Evolutionary conservation across 2,113 vertebrate species (phyloP).

Genomic region (Cynoglossus semilaevis): DNA sequence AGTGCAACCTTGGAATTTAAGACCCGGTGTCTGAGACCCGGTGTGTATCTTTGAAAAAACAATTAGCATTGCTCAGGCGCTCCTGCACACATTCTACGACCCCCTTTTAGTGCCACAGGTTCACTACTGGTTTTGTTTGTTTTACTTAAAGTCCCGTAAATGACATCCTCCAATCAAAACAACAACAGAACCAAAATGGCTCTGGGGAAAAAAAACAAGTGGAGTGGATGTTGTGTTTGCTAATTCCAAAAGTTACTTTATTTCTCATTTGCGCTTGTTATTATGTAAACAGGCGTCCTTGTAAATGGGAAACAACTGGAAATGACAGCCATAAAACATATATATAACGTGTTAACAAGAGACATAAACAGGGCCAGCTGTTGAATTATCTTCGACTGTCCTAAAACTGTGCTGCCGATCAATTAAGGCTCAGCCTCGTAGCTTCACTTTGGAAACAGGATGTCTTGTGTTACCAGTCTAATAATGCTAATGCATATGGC

Average conservation of each 20-base stretch:
- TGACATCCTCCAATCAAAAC: slow-evolving; percentile 24
- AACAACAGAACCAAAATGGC: slow-evolving; percentile 30
- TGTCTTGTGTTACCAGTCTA: slow-evolving; percentile 70
- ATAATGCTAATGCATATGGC: slow-evolving; percentile 77
- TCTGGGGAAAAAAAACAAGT: slow-evolving; percentile 7
- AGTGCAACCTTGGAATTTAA: slow-evolving; percentile 72
- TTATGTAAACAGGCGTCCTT: slow-evolving; percentile 48
- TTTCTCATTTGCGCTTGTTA: slow-evolving; percentile 50
- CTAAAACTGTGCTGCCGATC: slow-evolving; percentile 66
- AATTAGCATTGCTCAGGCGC: slow-evolving; percentile 51
- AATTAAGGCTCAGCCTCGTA: slow-evolving; percentile 65
- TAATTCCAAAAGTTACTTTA: slow-evolving; percentile 46
- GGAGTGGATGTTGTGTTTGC: slow-evolving; percentile 26
- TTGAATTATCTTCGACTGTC: slow-evolving; percentile 67
- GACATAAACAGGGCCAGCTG: slow-evolving; percentile 72
- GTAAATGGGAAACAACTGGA: slow-evolving; percentile 63
- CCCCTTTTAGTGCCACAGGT: slow-evolving; percentile 49
- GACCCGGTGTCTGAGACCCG: slow-evolving; percentile 46
- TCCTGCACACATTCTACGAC: slow-evolving; percentile 47
- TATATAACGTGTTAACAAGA: slow-evolving; percentile 76
- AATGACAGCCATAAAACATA: slow-evolving; percentile 70
- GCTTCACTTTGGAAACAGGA: slow-evolving; percentile 67
- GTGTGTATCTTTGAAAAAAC: slow-evolving; percentile 50
- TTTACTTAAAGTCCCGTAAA: slow-evolving; percentile 61
- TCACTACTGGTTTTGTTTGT: slow-evolving; percentile 55